A percentile compares a stretch with the other conserved stretches of the same genome.
These are phyloP conservation scores for Ormyrus labotus DNA, from an alignment of 2,888 invertebrate genomes.

Conservation along the genomic window DNA sequence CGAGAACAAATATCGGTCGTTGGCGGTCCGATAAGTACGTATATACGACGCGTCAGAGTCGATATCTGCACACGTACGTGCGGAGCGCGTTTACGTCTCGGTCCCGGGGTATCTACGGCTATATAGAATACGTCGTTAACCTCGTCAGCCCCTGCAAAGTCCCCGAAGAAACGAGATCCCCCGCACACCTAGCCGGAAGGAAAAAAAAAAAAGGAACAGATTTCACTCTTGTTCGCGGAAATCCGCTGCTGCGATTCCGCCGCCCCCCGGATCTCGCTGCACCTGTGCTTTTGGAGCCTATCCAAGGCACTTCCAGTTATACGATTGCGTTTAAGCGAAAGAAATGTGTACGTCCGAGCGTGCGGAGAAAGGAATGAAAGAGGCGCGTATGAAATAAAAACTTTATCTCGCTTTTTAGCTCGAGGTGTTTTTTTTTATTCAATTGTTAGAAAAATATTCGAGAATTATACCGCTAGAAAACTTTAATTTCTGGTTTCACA, in stretches of 20 bases:
- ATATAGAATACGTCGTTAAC: slow-evolving; percentile 13
- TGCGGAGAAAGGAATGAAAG: neutral
- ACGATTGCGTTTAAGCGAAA: slow-evolving; percentile 35
- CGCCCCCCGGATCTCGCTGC: neutral
- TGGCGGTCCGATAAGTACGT: neutral
- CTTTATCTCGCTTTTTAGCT: neutral
- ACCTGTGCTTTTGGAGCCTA: slow-evolving; percentile 36
- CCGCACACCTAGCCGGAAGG: neutral
- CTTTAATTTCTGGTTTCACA: slow-evolving; percentile 15
- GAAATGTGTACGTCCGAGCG: neutral
- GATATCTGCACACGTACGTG: neutral
- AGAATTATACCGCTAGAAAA: too few species aligned
- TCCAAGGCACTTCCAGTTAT: slow-evolving; percentile 36
- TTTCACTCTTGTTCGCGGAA: slow-evolving; percentile 27
- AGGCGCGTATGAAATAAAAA: neutral
- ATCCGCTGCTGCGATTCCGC: slow-evolving; percentile 6
- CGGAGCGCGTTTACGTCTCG: too few species aligned
- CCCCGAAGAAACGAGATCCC: slow-evolving; percentile 11
- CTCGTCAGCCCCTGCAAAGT: slow-evolving; percentile 4
- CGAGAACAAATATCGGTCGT: slow-evolving; percentile 25
- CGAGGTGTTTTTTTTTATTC: too few species aligned
- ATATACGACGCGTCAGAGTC: neutral
- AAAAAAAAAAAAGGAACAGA: slow-evolving; percentile 36
- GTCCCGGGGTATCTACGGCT: neutral
- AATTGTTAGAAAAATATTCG: too few species aligned